A percentile compares a stretch with the other conserved stretches of the same genome.
Conservation (phyloP, 2,888 invertebrate species). For the Chrysolina haemoptera region DNA sequence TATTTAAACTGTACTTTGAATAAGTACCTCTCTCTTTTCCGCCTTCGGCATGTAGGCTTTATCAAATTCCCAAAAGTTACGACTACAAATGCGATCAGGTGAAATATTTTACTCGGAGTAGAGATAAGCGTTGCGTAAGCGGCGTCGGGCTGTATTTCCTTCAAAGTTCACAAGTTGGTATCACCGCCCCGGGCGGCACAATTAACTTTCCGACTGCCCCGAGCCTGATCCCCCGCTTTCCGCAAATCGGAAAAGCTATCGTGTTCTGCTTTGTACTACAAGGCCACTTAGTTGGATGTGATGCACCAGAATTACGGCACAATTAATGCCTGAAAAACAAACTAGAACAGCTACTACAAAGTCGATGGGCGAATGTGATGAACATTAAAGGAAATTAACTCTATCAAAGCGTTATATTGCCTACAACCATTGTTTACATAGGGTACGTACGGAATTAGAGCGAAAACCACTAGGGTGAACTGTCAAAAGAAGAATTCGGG, state of each 20-base stretch:
- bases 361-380: constrained; percentile 21
- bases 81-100: constrained; percentile 33
- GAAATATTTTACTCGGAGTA: constrained; percentile 37
- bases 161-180: constrained; percentile 34
- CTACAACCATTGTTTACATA: constrained; percentile 16
- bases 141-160: constrained; percentile 20
- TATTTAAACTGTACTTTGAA: no score
- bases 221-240: constrained; percentile 23
- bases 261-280: constrained; percentile 20
- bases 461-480: neutral
- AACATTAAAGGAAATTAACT: constrained; percentile 26
- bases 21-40: neutral
- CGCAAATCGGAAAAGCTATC: constrained; percentile 35
- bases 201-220: constrained; percentile 40
- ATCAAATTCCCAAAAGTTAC: constrained; percentile 29
- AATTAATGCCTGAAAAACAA: constrained; percentile 19
- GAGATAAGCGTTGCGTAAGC: constrained; percentile 36
- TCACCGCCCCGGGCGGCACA: constrained; percentile 39
- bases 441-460: constrained; percentile 6
- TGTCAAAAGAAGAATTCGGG: constrained; percentile 18
- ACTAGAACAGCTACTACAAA: constrained; percentile 22
- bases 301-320: constrained; percentile 16
- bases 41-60: neutral
- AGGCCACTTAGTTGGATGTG: constrained; percentile 19
- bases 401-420: constrained; percentile 27